Percentiles rank a stretch among this genome's conserved stretches.
Conservation (phyloP, 1,140 invertebrate genomes). For the Tyrophagus putrescentiae region DNA sequence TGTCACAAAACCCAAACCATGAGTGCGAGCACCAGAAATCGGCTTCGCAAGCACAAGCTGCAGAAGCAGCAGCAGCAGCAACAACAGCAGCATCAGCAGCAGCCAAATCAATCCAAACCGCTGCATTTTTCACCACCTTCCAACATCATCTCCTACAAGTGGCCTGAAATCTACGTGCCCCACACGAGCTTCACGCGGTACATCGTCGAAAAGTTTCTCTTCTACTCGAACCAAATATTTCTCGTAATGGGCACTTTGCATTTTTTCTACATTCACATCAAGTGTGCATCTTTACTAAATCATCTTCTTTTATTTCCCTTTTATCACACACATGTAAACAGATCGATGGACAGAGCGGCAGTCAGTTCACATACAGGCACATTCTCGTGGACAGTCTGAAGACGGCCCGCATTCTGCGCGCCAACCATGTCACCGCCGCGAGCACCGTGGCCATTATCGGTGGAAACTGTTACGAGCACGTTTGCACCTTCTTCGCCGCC, state of each 20-base stretch:
- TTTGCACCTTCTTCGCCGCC: background rate
- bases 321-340: too few relatives aligned
- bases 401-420: background rate
- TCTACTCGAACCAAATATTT: background rate
- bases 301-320: background rate
- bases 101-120: too few relatives aligned
- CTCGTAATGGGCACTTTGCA: background rate
- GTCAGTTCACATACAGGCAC: background rate
- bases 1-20: too few relatives aligned
- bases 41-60: too few relatives aligned
- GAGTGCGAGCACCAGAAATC: too few relatives aligned
- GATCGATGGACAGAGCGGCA: background rate
- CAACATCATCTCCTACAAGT: background rate
- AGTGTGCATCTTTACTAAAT: background rate
- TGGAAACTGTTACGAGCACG: background rate
- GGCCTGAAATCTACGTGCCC: slow-evolving; percentile 2
- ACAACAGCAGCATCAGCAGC: too few relatives aligned
- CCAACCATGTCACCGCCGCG: background rate
- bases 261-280: background rate
- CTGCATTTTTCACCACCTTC: too few relatives aligned
- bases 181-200: background rate
- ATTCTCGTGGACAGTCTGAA: background rate
- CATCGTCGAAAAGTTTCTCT: background rate
- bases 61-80: too few relatives aligned
- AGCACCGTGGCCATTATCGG: background rate